Base-by-base conservation (phyloP, 2,888 invertebrate species). In the Orchestes rusci region DNA sequence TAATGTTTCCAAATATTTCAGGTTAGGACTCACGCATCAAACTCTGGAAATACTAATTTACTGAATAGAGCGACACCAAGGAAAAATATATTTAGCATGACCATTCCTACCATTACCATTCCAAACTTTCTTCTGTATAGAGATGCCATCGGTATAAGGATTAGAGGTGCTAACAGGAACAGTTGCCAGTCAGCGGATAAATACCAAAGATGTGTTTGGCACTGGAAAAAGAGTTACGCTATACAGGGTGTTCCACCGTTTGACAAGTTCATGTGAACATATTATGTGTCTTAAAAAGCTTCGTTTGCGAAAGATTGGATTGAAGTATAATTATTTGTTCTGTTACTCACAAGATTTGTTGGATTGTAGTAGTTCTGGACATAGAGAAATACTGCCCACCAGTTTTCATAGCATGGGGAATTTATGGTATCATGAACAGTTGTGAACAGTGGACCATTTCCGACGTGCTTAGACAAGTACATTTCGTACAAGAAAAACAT, bases 361-460 rank as follows among this genome's bases (percentile, higher is more conserved):
- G 45, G 45, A 18, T 59, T 58, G 29, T 54, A 53, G 41, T 67
- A 68, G 50, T 70, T 70, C 42, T 70, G 69, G 23, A 68, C 53
- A 46, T 70, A 71, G 0, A 69, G 52, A 13, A 70, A 52, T 42
- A 59, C 59, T 3, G 61, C 37, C 69, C 69, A 70, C 68, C 69
- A 70, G 34, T 60, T 51, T 2, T 56, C 37, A n/a, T 45, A 45
- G 50, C 71, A 71, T n/a, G 37, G 51, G 1, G 52, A 20, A 16
- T 7, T 45, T 1, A 53, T 12, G 2, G 3, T 2, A 1, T 53
- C 20, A 1, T 48, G 4, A 8, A 45, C 32, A 0, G 3, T 7
- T 3, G 59, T 39, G 70, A 45, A 54, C 7, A 51, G 3, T 7
- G 58, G 58, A 1, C 58, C 58, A 19, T 19, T 19, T 28, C 51